Evolutionary conservation across 2,797 vertebrate species (phyloP).

Genomic region (Columba guinea): DNA sequence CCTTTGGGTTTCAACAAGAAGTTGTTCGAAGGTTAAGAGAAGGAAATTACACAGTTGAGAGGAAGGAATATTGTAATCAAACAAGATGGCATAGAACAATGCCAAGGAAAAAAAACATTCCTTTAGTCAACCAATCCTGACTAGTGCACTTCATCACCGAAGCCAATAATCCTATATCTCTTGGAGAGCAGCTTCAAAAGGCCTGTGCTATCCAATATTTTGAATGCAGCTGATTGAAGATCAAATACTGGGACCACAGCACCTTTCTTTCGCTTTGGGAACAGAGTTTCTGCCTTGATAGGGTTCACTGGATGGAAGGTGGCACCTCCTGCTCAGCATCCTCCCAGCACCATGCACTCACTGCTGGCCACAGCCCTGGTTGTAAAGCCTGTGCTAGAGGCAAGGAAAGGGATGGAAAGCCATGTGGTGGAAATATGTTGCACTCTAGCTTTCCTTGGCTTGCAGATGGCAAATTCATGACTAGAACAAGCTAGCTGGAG

Average conservation of each 20-base stretch:
- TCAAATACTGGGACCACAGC: constrained; percentile 27
- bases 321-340: not conserved
- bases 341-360: not conserved
- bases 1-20: constrained; percentile 12
- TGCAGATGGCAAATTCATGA: constrained; percentile 2
- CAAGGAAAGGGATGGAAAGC: not conserved
- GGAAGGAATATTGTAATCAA: constrained; percentile 50
- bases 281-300: not conserved
- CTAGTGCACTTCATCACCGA: not conserved
- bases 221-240: constrained; percentile 32
- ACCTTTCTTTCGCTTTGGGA: not conserved
- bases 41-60: constrained; percentile 6
- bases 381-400: constrained; percentile 1
- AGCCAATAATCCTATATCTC: constrained; percentile 25
- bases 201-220: constrained; percentile 10
- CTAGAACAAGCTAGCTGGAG: not conserved
- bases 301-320: not conserved
- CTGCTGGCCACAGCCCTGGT: not conserved
- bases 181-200: constrained; percentile 40
- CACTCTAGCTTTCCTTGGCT: not conserved
- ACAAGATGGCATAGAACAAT: constrained; percentile 44
- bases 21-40: constrained; percentile 25
- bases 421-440: constrained; percentile 36
- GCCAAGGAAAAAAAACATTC: not conserved
- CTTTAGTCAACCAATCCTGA: constrained; percentile 19